Evolutionary conservation across 2,113 vertebrate species (phyloP), one percentile per base, ranked within the genome.

Genomic region (Pipa parva): DNA sequence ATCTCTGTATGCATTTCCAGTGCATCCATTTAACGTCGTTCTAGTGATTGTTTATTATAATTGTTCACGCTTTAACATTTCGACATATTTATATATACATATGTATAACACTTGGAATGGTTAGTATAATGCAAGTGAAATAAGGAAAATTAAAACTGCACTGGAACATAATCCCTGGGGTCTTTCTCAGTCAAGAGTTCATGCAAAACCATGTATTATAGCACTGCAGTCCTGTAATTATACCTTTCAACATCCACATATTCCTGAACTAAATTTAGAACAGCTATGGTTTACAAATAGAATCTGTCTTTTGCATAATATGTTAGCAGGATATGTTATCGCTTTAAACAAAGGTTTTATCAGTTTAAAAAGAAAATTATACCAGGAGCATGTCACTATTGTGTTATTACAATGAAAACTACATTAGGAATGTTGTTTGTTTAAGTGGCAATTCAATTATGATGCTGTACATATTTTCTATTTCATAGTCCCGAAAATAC

Each of bases 231-330:
- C 28, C 57, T 60, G 57, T 69, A 69, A 69, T 69, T 69, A 69
- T 69, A 69, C 66, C 66, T 69, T 69, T 69, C 66, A 69, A 69
- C 57, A 69, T 69, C 33, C 57, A 69, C 66, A 69, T 69, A 69
- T 60, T 69, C 65, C 28, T 31, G 22, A 37, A 61, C 66, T 69
- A 69, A 52, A 61, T 69, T 61, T 69, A 69, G 66, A 69, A 61
- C 31, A 54, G 46, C 46, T 29, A 60, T 31, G 57, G 21, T 61
- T 69, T 69, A 54, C 58, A 69, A 69, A 69, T 61, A 69, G 66
- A 69, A 69, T 49, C 57, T 42, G 66, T 61, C 57, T 60, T 69
- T 69, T 24, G 57, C 56, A 69, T 61, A 54, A 21, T n/a, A n/a
- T n/a, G n/a, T n/a, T n/a, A n/a, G n/a, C 31, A 45, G 66, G 31